A percentile compares a stretch with the other conserved stretches of the same genome.
These are phyloP conservation scores for Pristionchus japonicus DNA, from an alignment of 2,888 invertebrate species.

Conservation along the genomic window DNA sequence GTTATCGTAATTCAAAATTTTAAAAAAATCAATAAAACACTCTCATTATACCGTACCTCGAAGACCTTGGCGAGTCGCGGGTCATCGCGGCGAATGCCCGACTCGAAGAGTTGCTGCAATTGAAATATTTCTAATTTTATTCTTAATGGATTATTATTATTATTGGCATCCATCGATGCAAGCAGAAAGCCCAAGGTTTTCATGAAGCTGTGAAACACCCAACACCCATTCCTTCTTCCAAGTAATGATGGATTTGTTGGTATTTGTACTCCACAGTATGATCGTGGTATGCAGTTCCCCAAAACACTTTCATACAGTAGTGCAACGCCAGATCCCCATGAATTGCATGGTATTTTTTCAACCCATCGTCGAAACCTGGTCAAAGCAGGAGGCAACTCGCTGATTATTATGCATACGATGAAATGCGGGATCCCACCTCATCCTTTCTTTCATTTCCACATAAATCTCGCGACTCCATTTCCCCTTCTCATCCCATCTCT, in stretches of 20 bases:
- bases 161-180: background rate
- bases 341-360: too few species aligned
- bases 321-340: background rate
- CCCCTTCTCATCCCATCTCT: background rate
- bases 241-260: too few species aligned
- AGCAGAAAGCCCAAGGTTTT: background rate
- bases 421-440: background rate
- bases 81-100: slow-evolving; percentile 65
- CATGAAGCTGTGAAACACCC: background rate
- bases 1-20: too few species aligned
- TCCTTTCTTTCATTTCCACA: background rate
- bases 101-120: slow-evolving; percentile 58
- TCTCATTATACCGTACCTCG: slow-evolving; percentile 31
- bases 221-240: background rate
- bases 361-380: too few species aligned
- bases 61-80: slow-evolving; percentile 56
- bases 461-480: background rate
- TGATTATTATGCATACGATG: background rate
- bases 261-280: background rate
- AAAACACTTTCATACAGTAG: background rate
- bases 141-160: background rate
- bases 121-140: background rate
- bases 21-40: too few species aligned
- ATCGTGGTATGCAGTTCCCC: too few species aligned
- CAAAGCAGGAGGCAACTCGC: too few species aligned